These are phyloP conservation scores for Nephila pilipes DNA, from an alignment of 1,140 invertebrate species.

Conservation along the genomic window DNA sequence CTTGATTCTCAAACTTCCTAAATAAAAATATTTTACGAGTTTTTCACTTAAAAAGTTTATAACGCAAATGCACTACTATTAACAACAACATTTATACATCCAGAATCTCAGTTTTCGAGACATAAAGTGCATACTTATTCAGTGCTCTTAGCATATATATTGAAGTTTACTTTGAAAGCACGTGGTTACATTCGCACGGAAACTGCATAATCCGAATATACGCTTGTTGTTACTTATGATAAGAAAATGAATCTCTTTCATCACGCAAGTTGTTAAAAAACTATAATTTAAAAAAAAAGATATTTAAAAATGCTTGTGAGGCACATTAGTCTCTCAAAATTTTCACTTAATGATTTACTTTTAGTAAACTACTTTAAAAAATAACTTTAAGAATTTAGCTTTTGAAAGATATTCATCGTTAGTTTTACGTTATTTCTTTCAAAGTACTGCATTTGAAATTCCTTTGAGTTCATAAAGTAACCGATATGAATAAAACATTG, in stretches of 20 bases:
- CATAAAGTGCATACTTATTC: neutral
- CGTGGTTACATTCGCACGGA: neutral
- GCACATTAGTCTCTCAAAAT: neutral
- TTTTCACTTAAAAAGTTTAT: too few species aligned
- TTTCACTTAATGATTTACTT: neutral
- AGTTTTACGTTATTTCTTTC: too few species aligned
- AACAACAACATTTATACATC: too few species aligned
- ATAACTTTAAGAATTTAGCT: too few species aligned
- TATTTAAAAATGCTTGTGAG: neutral
- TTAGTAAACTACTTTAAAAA: too few species aligned
- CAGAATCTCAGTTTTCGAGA: neutral
- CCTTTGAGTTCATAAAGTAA: too few species aligned
- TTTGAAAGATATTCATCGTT: too few species aligned
- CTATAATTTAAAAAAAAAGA: neutral
- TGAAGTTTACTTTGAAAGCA: neutral
- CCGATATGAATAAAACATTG: too few species aligned
- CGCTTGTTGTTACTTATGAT: neutral
- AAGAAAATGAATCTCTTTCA: neutral
- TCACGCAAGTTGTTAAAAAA: neutral
- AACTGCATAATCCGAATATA: neutral
- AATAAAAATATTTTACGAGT: too few species aligned
- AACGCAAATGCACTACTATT: too few species aligned
- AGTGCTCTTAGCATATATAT: neutral
- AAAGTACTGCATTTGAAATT: too few species aligned
- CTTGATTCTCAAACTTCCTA: too few species aligned